Conservation (phyloP, 2,113 vertebrate genomes). For the Carettochelys insculpta region DNA sequence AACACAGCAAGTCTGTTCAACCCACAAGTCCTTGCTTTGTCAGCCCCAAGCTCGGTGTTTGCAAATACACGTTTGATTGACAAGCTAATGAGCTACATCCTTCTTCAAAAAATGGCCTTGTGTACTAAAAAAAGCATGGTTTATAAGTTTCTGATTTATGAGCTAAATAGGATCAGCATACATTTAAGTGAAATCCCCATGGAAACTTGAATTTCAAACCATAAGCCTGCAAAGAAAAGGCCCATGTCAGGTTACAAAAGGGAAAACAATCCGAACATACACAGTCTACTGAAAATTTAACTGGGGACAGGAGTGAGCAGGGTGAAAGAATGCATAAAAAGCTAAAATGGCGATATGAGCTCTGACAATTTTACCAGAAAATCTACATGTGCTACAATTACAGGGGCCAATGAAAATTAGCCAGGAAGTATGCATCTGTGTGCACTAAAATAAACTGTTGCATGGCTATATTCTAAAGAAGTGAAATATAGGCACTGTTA, state of each 20-base stretch:
- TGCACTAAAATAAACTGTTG: background rate
- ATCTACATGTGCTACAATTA: background rate
- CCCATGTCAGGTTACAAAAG: background rate
- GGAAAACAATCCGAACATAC: conserved; percentile 29
- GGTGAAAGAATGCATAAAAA: background rate
- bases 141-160: conserved; percentile 44
- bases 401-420: background rate
- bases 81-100: conserved; percentile 21
- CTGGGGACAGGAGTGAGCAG: background rate
- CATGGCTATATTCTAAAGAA: background rate
- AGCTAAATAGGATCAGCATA: conserved; percentile 43
- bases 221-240: conserved; percentile 33
- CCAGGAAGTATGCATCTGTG: background rate
- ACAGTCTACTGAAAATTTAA: conserved; percentile 1
- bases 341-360: conserved; percentile 23
- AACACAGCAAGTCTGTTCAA: conserved; percentile 40
- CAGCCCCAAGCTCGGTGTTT: conserved; percentile 40
- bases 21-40: background rate
- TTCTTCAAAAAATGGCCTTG: conserved; percentile 13
- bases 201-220: conserved; percentile 54
- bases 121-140: background rate
- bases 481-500: background rate
- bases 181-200: conserved; percentile 42
- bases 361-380: background rate
- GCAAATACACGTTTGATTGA: conserved; percentile 62